Conservation (phyloP, 2,888 invertebrate genomes). For the Lochmaea capreae region DNA sequence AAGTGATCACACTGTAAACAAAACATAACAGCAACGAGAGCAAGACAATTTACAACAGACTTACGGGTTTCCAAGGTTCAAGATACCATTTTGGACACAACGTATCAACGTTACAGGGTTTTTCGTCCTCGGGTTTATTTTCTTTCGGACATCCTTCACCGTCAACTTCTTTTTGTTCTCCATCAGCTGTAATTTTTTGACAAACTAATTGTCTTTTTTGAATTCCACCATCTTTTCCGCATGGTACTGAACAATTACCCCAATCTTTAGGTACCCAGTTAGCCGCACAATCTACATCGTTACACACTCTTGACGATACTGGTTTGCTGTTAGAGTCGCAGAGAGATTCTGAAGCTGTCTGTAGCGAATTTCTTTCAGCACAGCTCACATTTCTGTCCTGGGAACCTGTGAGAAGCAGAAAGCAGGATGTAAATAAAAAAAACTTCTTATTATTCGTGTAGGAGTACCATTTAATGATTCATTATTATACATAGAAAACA, state of each 20-base stretch:
- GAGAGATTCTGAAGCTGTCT: conserved; percentile 78
- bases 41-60: conserved; percentile 51
- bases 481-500: too few relatives aligned
- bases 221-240: conserved; percentile 78
- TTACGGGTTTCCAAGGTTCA: conserved; percentile 91
- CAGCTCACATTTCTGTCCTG: conserved; percentile 85
- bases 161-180: conserved; percentile 77
- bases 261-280: conserved; percentile 84
- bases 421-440: background rate
- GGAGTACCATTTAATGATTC: too few relatives aligned
- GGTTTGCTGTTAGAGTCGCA: conserved; percentile 86
- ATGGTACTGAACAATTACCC: conserved; percentile 85
- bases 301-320: conserved; percentile 77
- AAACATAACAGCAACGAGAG: background rate
- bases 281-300: conserved; percentile 80
- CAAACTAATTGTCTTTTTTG: conserved; percentile 82
- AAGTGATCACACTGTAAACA: conserved; percentile 81
- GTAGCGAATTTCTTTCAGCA: conserved; percentile 78
- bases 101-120: conserved; percentile 84
- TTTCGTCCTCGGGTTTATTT: conserved; percentile 79
- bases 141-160: conserved; percentile 80
- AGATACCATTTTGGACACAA: conserved; percentile 89
- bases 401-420: conserved; percentile 68
- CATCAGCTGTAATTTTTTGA: conserved; percentile 81
- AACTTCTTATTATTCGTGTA: too few relatives aligned